A percentile compares a stretch with the other conserved stretches of the same genome.
These are phyloP conservation scores for Anticlea derivata DNA, from an alignment of 2,888 invertebrate genomes.

Conservation along the genomic window DNA sequence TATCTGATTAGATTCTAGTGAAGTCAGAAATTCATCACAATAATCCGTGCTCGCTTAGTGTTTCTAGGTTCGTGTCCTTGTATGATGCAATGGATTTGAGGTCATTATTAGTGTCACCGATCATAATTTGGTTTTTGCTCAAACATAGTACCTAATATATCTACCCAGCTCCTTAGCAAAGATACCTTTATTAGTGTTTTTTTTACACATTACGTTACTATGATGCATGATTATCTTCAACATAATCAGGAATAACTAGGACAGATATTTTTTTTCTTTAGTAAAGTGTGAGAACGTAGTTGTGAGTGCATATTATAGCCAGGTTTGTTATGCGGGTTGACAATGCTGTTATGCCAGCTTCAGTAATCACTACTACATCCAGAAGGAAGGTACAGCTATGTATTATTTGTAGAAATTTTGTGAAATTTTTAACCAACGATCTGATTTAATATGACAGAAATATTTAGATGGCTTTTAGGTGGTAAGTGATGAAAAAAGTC, in stretches of 20 bases:
- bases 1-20: conserved; percentile 30
- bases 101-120: conserved; percentile 16
- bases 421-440: conserved; percentile 15
- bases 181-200: conserved; percentile 1
- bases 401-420: background rate
- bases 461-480: too few relatives aligned
- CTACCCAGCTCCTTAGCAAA: conserved; percentile 11
- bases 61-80: conserved; percentile 16
- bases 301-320: conserved; percentile 11
- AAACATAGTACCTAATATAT: conserved; percentile 1
- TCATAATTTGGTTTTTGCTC: conserved; percentile 3
- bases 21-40: conserved; percentile 27
- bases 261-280: too few relatives aligned
- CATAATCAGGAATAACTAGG: too few relatives aligned
- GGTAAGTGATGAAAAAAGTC: too few relatives aligned
- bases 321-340: conserved; percentile 1
- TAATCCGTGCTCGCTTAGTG: conserved; percentile 22
- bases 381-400: conserved; percentile 1
- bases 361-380: conserved; percentile 4
- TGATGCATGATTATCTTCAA: too few relatives aligned
- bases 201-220: too few relatives aligned
- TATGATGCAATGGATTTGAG: conserved; percentile 7
- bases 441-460: too few relatives aligned
- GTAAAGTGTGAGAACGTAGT: background rate
- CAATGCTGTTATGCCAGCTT: conserved; percentile 7